Evolutionary conservation across 2,888 invertebrate genomes (phyloP).

Genomic region (Leptinotarsa rubiginosa): DNA sequence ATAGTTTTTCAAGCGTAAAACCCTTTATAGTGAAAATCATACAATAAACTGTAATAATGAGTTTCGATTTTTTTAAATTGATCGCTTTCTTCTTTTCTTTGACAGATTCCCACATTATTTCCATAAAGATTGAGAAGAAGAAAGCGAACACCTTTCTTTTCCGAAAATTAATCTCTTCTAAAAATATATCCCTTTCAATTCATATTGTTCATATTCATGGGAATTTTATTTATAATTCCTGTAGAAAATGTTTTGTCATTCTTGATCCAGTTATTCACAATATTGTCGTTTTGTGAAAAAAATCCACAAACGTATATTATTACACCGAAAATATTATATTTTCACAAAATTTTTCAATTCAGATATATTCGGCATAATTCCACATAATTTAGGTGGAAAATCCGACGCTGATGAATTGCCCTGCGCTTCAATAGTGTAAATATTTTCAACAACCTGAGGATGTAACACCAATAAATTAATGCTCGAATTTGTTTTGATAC

Average conservation of each 20-base stretch:
- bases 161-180: too few relatives aligned
- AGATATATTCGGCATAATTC: background rate
- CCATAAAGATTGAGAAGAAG: too few relatives aligned
- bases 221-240: background rate
- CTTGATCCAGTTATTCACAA: background rate
- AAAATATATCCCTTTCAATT: too few relatives aligned
- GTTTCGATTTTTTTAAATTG: too few relatives aligned
- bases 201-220: too few relatives aligned
- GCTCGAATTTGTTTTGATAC: slow-evolving; percentile 18
- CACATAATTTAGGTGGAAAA: background rate
- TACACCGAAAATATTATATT: background rate
- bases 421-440: background rate
- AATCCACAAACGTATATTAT: background rate
- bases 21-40: too few relatives aligned
- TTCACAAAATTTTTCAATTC: background rate
- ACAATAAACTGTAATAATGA: too few relatives aligned
- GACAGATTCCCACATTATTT: too few relatives aligned
- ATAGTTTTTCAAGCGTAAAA: too few relatives aligned
- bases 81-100: too few relatives aligned
- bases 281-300: background rate
- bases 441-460: slow-evolving; percentile 22
- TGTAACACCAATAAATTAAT: slow-evolving; percentile 20
- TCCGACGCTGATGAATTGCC: slow-evolving; percentile 4
- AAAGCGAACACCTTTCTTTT: too few relatives aligned
- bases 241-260: slow-evolving; percentile 4